Base-by-base conservation (phyloP, 2,888 invertebrate genomes). In the Drosophila maculinotata region DNA sequence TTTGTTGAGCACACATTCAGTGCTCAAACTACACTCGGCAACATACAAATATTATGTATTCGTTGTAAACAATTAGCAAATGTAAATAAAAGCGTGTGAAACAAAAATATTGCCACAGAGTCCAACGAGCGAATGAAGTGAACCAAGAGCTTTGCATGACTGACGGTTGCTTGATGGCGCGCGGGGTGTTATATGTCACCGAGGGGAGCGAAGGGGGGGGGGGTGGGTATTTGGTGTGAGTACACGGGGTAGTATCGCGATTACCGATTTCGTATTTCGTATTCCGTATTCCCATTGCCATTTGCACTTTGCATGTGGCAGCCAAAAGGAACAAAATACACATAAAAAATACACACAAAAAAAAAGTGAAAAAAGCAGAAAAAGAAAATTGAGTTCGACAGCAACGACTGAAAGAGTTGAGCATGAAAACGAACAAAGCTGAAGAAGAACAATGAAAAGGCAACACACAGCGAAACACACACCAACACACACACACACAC, bases 11-110 rank as follows among this genome's bases (percentile, higher is more conserved):
- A 23, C 15, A 35, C 53, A 62, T 23, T 5, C 25, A 6, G 12
- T 6, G 4, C 14, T 26, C 17, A 23, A 42, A 17, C 44, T 48
- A 53, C 62, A 53, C 36, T 49, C 35, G n/a, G 14, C 48, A 23
- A 53, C 74, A 68, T 23, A 62, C 44, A 64, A 41, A 47, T 44
- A 57, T n/a, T 39, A 60, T 49, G 57, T 54, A 59, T 69, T 75
- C 52, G 60, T 26, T 67, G 80, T 72, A 78, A 78, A 68, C 79
- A 85, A 76, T 85, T 85, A 73, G 67, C 72, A 76, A 85, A 72
- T 72, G 85, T 72, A 76, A 82, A 80, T 72, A 69, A 68, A 67
- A 85, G 69, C 82, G 79, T 85, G 79, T 69, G 76, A 81, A 80
- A 67, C 62, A 66, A 85, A 66, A 72, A 67, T 72, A 82, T 75